Evolutionary conservation across 2,888 invertebrate genomes (phyloP).

Genomic region (Cyrtodaria siliqua): DNA sequence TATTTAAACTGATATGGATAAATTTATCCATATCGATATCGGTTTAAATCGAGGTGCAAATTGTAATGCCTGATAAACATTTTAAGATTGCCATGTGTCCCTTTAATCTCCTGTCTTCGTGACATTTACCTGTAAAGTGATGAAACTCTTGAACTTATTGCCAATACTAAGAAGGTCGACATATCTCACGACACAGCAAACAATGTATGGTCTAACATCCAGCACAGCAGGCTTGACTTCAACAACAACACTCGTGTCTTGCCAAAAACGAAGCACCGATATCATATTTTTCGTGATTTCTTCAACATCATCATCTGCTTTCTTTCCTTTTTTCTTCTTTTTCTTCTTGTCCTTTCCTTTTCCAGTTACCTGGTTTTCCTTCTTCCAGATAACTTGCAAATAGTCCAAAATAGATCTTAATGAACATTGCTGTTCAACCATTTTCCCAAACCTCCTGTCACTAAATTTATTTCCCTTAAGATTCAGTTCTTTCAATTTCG

Average conservation of each 20-base stretch:
- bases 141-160: slow-evolving; percentile 91
- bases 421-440: slow-evolving; percentile 89
- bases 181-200: slow-evolving; percentile 91
- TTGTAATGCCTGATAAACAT: too few relatives aligned
- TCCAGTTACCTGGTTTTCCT: slow-evolving; percentile 69
- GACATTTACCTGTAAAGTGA: slow-evolving; percentile 89
- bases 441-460: slow-evolving; percentile 91
- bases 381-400: slow-evolving; percentile 87
- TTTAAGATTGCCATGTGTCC: too few relatives aligned
- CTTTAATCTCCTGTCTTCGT: too few relatives aligned
- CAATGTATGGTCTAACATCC: slow-evolving; percentile 90
- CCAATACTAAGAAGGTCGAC: slow-evolving; percentile 88
- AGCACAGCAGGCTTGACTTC: slow-evolving; percentile 86
- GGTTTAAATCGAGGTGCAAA: too few relatives aligned
- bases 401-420: slow-evolving; percentile 92
- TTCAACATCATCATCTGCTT: slow-evolving; percentile 76
- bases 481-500: slow-evolving; percentile 92
- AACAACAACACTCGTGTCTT: slow-evolving; percentile 72
- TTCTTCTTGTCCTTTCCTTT: slow-evolving; percentile 65
- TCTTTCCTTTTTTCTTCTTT: slow-evolving; percentile 74
- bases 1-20: too few relatives aligned
- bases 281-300: slow-evolving; percentile 86
- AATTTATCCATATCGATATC: too few relatives aligned
- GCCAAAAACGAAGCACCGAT: slow-evolving; percentile 83
- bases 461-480: slow-evolving; percentile 91